Percentiles rank a stretch among this genome's conserved stretches.
These are phyloP conservation scores for Eupithecia pulchellata DNA, from an alignment of 2,888 invertebrate species.

Conservation along the genomic window DNA sequence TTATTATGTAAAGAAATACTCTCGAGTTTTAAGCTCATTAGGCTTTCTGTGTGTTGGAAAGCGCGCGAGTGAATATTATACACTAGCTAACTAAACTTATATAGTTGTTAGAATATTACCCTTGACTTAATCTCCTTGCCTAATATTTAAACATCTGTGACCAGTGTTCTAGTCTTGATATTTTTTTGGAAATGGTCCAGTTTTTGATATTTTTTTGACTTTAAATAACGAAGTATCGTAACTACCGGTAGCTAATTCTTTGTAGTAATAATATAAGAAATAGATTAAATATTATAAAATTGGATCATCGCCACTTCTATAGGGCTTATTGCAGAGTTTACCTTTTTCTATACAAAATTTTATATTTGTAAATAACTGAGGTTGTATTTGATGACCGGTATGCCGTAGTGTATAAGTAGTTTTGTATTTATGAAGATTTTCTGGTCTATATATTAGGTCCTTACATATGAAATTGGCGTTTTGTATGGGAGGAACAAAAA, in stretches of 20 bases:
- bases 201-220: slow-evolving; percentile 50
- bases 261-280: slow-evolving; percentile 24
- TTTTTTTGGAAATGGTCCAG: slow-evolving; percentile 59
- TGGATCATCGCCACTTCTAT: slow-evolving; percentile 56
- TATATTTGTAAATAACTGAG: slow-evolving; percentile 67
- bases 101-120: slow-evolving; percentile 51
- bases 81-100: slow-evolving; percentile 51
- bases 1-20: slow-evolving; percentile 72
- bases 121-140: slow-evolving; percentile 73
- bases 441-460: slow-evolving; percentile 61
- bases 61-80: slow-evolving; percentile 53
- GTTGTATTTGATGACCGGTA: slow-evolving; percentile 55
- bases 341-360: slow-evolving; percentile 59
- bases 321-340: slow-evolving; percentile 57
- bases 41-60: slow-evolving; percentile 57
- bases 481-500: too few species aligned
- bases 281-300: slow-evolving; percentile 48
- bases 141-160: slow-evolving; percentile 72
- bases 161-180: slow-evolving; percentile 80
- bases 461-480: too few species aligned
- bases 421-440: slow-evolving; percentile 60
- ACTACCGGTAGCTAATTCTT: slow-evolving; percentile 46
- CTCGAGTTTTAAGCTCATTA: slow-evolving; percentile 63
- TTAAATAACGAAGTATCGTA: slow-evolving; percentile 36
- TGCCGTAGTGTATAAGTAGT: slow-evolving; percentile 55